phyloP scores from a whole-genome alignment of 2,797 vertebrate genomes.

The Falco novaeseelandiae region DNA sequence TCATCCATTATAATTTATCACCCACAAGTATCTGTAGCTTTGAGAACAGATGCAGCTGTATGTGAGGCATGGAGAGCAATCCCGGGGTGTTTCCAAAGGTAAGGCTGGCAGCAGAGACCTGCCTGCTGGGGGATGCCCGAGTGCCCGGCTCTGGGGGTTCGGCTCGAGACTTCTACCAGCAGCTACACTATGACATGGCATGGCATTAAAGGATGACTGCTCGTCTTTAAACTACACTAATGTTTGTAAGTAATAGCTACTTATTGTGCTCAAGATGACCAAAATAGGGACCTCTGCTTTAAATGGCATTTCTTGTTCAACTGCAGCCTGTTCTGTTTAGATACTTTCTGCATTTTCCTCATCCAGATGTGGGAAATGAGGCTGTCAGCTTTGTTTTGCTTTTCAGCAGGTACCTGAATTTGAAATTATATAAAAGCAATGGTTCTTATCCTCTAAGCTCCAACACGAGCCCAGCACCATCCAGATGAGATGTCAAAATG shows the following conservation, averaged over 20 bases:
- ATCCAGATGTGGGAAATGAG: fast-evolving
- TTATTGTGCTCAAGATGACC: neutral
- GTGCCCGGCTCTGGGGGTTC: fast-evolving
- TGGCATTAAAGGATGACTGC: fast-evolving
- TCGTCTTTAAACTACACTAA: neutral
- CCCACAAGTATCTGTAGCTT: neutral
- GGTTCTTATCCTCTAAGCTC: neutral
- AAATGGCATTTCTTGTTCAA: neutral
- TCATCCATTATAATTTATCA: fast-evolving
- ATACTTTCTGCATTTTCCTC: neutral
- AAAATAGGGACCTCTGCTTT: neutral
- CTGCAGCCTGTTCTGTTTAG: neutral
- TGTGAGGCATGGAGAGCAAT: fast-evolving
- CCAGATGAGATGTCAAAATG: fast-evolving
- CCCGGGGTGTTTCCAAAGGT: neutral
- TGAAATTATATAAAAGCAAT: neutral
- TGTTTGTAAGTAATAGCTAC: fast-evolving
- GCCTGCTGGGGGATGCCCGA: fast-evolving
- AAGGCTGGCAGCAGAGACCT: neutral
- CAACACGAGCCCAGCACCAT: fast-evolving
- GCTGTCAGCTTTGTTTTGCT: neutral
- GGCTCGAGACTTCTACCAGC: neutral
- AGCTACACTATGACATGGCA: neutral
- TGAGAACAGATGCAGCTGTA: neutral
- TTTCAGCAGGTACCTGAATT: neutral